Evolutionary conservation across 2,888 invertebrate genomes (phyloP).

Genomic region (Phyto melanocephala): DNA sequence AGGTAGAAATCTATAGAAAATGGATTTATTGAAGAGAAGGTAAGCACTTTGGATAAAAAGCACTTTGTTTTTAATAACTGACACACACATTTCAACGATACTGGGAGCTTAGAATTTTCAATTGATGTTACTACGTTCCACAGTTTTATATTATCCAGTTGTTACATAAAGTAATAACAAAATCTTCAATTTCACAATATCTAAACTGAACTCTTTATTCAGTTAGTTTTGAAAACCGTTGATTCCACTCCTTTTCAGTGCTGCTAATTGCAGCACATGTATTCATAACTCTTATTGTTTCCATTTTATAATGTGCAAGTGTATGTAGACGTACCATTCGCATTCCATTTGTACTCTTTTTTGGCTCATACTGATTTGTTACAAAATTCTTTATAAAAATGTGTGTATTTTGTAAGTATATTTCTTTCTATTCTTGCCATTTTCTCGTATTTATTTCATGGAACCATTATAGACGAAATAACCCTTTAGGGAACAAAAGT

Average conservation of each 20-base stretch:
- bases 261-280: background rate
- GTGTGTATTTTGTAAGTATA: slow-evolving; percentile 7
- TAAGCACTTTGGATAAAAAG: too few species aligned
- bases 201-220: too few species aligned
- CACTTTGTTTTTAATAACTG: too few species aligned
- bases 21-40: too few species aligned
- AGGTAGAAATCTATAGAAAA: too few species aligned
- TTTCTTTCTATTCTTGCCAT: background rate
- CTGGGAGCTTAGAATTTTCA: too few species aligned
- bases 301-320: slow-evolving; percentile 51
- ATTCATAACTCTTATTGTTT: background rate
- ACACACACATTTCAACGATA: too few species aligned
- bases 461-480: slow-evolving; percentile 6
- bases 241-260: background rate
- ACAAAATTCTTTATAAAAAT: background rate
- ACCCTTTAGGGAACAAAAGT: slow-evolving; percentile 47
- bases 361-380: slow-evolving; percentile 43
- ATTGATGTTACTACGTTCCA: too few species aligned
- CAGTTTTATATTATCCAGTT: too few species aligned
- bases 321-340: slow-evolving; percentile 32
- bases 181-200: too few species aligned
- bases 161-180: too few species aligned
- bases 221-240: background rate
- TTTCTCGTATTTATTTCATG: background rate
- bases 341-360: background rate